phyloP scores from a whole-genome alignment of 37 sponge, comb jelly and placozoan genomes.

The Diacarnus erythraeanus region DNA sequence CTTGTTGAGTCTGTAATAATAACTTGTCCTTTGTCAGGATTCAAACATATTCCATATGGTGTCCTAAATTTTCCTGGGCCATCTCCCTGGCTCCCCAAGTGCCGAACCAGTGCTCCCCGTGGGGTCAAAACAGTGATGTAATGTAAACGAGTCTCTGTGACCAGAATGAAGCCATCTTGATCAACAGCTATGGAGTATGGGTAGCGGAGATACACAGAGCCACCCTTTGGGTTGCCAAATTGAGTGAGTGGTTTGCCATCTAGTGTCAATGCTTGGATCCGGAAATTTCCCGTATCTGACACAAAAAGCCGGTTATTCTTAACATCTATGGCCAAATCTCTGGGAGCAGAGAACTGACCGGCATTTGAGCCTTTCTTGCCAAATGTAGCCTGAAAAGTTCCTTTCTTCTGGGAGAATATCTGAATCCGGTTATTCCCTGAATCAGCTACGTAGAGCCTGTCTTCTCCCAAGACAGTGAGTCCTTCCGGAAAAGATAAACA shows the following conservation, averaged over 20 bases:
- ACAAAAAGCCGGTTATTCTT: constrained; percentile 23
- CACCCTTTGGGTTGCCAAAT: constrained; percentile 17
- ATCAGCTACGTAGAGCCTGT: constrained; percentile 44
- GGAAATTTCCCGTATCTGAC: constrained; percentile 29
- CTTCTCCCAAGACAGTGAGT: constrained; percentile 22
- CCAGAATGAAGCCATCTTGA: constrained; percentile 38
- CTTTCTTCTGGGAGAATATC: constrained; percentile 28
- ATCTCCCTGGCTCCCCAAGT: constrained; percentile 27
- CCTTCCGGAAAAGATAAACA: constrained; percentile 29
- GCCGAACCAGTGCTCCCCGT: constrained; percentile 22
- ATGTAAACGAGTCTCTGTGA: constrained; percentile 27
- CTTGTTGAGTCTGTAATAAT: constrained; percentile 34
- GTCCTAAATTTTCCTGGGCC: constrained; percentile 6
- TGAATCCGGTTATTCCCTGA: constrained; percentile 43
- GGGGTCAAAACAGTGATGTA: constrained; percentile 34
- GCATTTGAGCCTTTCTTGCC: constrained; percentile 21
- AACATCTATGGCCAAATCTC: constrained; percentile 30
- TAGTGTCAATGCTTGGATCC: constrained; percentile 43
- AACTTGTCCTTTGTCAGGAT: constrained; percentile 3
- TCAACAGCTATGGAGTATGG: constrained; percentile 34
- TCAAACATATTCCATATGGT: constrained; percentile 38
- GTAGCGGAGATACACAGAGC: not conserved
- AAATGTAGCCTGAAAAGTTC: not conserved
- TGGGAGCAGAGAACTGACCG: constrained; percentile 17
- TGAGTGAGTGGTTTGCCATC: constrained; percentile 25